Base-by-base conservation (phyloP, 2,888 invertebrate genomes). In the Rhagonycha fulva region DNA sequence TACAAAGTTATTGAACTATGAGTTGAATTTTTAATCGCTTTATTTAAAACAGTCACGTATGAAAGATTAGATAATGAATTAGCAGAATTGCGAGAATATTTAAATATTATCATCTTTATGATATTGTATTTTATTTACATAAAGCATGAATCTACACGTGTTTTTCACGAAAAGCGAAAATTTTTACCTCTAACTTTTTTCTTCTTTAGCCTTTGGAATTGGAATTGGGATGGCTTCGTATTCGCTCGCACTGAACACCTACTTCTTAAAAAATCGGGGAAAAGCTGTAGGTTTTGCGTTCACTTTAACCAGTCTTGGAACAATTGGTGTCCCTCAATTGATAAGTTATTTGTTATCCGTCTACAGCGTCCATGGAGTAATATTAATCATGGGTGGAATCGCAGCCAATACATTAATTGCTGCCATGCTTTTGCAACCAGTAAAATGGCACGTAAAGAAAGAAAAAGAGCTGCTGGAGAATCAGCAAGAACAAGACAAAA, bases 271-370 rank as follows among this genome's bases (percentile, higher is more conserved):
- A 78, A 76, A 74, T 12, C 89, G 93, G 82, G 90, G 90, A 60
- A 89, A 91, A 83, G 93, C 93, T 0, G 89, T 92, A 26, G 92
- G 92, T 0, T 86, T 91, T 5, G 91, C 91, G 32, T 91, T 92
- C 90, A 92, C 93, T 5, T 86, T 93, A 4, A 91, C 91, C 14
- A 93, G 92, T 0, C 82, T 93, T 4, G 93, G 93, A 1, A 89
- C 92, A 12, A 92, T 93, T 75, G 83, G 90, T 66, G 91, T 92
- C 90, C 93, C 93, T 0, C 88, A 91, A 76, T 80, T 93, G 11
- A 90, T 92, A 84, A 90, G 91, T 78, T 83, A 87, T 2, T 87
- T 92, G 9, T 87, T 93, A 82, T 85, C 88, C 30, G 83, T 87
- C 0, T 93, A 91, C 80, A 91, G 91, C 7, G 89, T 90, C 84